A percentile compares a stretch with the other conserved stretches of the same genome.
These are phyloP conservation scores for Lasioglossum malachurum DNA, from an alignment of 2,888 invertebrate genomes.

Conservation along the genomic window DNA sequence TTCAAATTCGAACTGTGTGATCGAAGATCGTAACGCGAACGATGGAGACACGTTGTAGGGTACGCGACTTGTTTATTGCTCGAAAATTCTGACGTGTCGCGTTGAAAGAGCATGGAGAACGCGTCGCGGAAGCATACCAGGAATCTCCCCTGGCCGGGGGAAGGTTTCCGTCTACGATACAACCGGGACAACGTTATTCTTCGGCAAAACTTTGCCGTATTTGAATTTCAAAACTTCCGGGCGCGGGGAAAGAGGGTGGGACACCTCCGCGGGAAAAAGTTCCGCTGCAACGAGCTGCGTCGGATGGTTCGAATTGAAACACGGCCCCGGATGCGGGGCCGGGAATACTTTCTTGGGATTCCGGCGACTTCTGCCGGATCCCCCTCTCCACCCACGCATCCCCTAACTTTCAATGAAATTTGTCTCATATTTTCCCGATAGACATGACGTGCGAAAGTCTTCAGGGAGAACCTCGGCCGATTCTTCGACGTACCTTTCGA, in stretches of 20 bases:
- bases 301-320: slow-evolving; percentile 60
- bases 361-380: slow-evolving; percentile 38
- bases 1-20: background rate
- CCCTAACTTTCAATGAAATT: slow-evolving; percentile 49
- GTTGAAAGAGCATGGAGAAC: too few relatives aligned
- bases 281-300: slow-evolving; percentile 34
- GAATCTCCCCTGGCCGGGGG: slow-evolving; percentile 34
- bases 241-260: slow-evolving; percentile 13
- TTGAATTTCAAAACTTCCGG: slow-evolving; percentile 60
- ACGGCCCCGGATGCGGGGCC: slow-evolving; percentile 36
- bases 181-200: slow-evolving; percentile 61
- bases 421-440: slow-evolving; percentile 52
- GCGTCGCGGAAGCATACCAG: slow-evolving; percentile 44
- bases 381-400: background rate
- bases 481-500: background rate
- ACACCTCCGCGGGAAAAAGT: slow-evolving; percentile 36
- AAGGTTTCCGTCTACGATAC: slow-evolving; percentile 50
- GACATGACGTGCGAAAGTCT: slow-evolving; percentile 16
- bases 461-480: background rate
- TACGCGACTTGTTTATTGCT: slow-evolving; percentile 10
- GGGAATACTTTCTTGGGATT: slow-evolving; percentile 52
- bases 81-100: slow-evolving; percentile 21
- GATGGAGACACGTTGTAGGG: background rate
- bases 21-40: background rate
- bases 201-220: slow-evolving; percentile 53